phyloP scores from a whole-genome alignment of 2,113 vertebrate species.

The Ploceus nigricollis region DNA sequence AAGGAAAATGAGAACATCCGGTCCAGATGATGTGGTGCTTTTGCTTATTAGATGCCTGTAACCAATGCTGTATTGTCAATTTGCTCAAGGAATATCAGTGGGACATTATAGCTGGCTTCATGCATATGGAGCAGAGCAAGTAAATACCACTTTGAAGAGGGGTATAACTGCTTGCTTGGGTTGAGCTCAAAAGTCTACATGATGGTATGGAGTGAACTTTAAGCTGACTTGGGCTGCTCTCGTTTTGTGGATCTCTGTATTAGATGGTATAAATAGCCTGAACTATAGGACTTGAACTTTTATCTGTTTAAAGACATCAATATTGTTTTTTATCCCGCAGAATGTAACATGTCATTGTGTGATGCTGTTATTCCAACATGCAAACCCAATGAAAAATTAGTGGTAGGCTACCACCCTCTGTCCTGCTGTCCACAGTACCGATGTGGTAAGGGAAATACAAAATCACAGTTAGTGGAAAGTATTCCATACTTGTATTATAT shows the following conservation, averaged over 20 bases:
- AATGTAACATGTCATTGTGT: constrained; percentile 91
- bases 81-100: not conserved
- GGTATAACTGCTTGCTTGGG: not conserved
- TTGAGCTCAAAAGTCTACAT: not conserved
- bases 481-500: not conserved
- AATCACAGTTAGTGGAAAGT: not conserved
- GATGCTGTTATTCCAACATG: constrained; percentile 80
- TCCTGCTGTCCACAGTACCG: constrained; percentile 93
- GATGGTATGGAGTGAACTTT: not conserved
- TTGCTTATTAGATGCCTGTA: not conserved
- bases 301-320: not conserved
- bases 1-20: not conserved
- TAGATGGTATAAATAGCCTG: not conserved
- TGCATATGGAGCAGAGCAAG: not conserved
- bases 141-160: not conserved
- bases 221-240: not conserved
- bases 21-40: not conserved
- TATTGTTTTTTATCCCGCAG: constrained; percentile 63
- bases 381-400: constrained; percentile 80
- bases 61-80: not conserved
- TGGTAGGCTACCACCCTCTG: constrained; percentile 79
- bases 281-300: not conserved
- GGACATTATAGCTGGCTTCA: not conserved
- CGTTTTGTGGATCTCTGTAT: not conserved
- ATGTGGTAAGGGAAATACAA: constrained; percentile 81